A percentile compares a stretch with the other conserved stretches of the same genome.
phyloP scores from a whole-genome alignment of 2,888 invertebrate genomes.

The Tenthredo mesomela region DNA sequence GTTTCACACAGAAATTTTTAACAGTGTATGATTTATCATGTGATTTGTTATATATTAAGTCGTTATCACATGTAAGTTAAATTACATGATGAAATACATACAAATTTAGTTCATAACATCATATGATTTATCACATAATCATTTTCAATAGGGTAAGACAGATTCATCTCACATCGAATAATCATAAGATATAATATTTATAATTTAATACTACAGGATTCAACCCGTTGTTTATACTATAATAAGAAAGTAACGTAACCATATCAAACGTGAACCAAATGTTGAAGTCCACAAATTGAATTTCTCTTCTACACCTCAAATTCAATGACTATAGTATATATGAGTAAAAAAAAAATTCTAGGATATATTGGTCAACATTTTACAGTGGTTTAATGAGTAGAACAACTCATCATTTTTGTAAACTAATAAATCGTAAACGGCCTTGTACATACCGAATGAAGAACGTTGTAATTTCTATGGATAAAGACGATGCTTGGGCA shows the following conservation, averaged over 20 bases:
- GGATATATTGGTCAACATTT: not conserved
- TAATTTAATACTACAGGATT: not conserved
- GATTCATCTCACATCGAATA: conserved; percentile 65
- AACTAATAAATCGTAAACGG: conserved; percentile 53
- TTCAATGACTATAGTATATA: not conserved
- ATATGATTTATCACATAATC: no score
- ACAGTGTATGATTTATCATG: no score
- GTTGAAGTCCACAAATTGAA: conserved; percentile 56
- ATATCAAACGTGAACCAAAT: conserved; percentile 64
- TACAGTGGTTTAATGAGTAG: not conserved
- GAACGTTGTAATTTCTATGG: not conserved
- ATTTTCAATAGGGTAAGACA: conserved; percentile 38
- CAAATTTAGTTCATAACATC: no score
- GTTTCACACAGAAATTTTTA: no score
- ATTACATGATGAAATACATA: no score
- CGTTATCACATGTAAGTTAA: no score
- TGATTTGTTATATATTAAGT: no score
- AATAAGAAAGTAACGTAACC: conserved; percentile 65
- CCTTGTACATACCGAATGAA: conserved; percentile 67
- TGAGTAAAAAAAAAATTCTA: not conserved
- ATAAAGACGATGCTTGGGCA: not conserved
- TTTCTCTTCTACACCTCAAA: conserved; percentile 49
- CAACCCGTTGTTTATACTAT: conserved; percentile 13
- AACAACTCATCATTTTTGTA: not conserved
- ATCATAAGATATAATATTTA: conserved; percentile 21